A percentile compares a stretch with the other conserved stretches of the same genome.
Conservation (phyloP, 2,113 vertebrate genomes). For the Larimichthys crocea region DNA sequence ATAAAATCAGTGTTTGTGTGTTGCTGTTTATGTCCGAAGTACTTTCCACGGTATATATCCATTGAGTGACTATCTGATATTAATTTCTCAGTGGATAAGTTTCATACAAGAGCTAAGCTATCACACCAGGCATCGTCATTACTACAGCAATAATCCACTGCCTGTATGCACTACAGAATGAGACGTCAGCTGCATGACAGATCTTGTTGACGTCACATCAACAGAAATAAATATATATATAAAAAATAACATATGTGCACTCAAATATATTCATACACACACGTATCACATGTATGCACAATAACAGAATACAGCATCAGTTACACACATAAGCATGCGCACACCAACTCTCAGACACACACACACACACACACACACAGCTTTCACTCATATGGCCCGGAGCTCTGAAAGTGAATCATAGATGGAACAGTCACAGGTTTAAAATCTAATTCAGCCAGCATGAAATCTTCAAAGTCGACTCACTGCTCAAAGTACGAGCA, state of each 20-base stretch:
- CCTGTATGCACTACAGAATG: neutral
- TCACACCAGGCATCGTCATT: neutral
- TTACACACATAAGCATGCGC: neutral
- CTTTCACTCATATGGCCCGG: constrained; percentile 10
- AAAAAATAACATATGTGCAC: neutral
- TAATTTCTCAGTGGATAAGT: constrained; percentile 2
- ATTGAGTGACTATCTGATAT: neutral
- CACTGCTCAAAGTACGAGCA: constrained; percentile 6
- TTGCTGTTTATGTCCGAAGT: neutral
- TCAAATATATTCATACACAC: neutral
- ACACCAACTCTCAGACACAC: neutral
- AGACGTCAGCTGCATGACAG: constrained; percentile 7
- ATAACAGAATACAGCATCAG: neutral
- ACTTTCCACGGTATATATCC: neutral
- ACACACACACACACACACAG: constrained; percentile 19
- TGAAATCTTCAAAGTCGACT: constrained; percentile 52
- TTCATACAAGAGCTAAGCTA: constrained; percentile 26
- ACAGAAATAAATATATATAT: constrained; percentile 1
- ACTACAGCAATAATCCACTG: constrained; percentile 23
- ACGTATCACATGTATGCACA: neutral
- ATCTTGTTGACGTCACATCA: constrained; percentile 13
- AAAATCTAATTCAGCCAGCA: constrained; percentile 53
- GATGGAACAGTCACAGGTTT: constrained; percentile 43
- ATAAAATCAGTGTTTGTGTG: neutral
- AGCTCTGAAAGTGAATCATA: constrained; percentile 51